Evolutionary conservation across 2,888 invertebrate genomes (phyloP).

Genomic region (Thera britannica): DNA sequence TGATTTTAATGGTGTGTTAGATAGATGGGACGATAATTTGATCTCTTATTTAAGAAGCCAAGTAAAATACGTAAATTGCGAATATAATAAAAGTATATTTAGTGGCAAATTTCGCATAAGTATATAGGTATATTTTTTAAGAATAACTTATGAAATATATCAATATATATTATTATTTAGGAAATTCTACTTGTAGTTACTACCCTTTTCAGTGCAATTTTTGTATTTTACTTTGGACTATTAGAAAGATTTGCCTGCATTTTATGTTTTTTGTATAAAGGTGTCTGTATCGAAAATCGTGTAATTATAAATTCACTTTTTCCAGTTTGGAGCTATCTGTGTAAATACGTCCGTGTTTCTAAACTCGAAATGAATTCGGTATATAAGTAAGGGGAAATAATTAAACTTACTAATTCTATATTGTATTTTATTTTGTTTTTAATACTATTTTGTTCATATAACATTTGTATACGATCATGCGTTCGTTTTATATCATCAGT

Average conservation of each 20-base stretch:
- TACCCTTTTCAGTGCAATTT: constrained; percentile 1
- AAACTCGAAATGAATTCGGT: constrained; percentile 21
- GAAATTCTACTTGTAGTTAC: neutral
- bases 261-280: constrained; percentile 39
- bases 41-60: constrained; percentile 47
- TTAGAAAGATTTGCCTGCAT: constrained; percentile 43
- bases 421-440: constrained; percentile 16
- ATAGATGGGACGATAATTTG: constrained; percentile 47
- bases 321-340: constrained; percentile 6
- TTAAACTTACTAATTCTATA: constrained; percentile 12
- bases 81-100: no score
- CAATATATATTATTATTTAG: neutral
- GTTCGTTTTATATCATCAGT: neutral
- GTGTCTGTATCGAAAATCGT: constrained; percentile 13
- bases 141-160: neutral
- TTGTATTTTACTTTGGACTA: constrained; percentile 34
- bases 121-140: no score
- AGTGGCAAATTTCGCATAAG: no score
- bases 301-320: constrained; percentile 12
- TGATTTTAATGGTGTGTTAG: constrained; percentile 13
- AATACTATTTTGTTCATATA: neutral
- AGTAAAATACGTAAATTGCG: constrained; percentile 17
- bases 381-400: constrained; percentile 11
- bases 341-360: constrained; percentile 10
- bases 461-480: neutral